Evolutionary conservation across 1,140 invertebrate species (phyloP), one percentile per base, ranked within the genome.

Genomic region (Drosophila takahashii): DNA sequence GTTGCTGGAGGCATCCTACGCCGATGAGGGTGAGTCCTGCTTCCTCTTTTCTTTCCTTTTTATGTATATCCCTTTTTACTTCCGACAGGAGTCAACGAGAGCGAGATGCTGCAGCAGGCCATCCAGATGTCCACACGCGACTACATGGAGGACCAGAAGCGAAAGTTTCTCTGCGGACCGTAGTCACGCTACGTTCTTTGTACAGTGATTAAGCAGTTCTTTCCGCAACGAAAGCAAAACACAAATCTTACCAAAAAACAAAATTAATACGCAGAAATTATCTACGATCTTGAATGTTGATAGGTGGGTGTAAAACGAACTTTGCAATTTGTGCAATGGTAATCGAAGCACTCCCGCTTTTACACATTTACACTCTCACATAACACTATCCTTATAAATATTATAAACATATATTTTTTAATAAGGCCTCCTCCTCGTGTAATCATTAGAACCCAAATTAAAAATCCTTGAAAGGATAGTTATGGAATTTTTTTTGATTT

Each of bases 91-190:
- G 50, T 74, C 18, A 91, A 77, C 51, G 92, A 92, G 57, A 77
- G 76, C 52, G 90, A 92, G 51, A 92, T 92, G 92, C 73, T 92
- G 13, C 83, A 92, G 50, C 90, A 86, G 27, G 92, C 91, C 27
- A 91, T 92, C 45, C 90, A 91, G 70, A 86, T 92, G 80, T 92
- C 92, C 10, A 91, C 91, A 32, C 81, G 87, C 8, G 91, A 92
- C 36, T 92, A 91, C 59, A 91, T 92, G 37, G 90, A 92, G 45
- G 79, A 92, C 54, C 91, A 91, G 42, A 90, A 91, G 64, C 79
- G 90, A 7, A 91, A 91, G 47, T 91, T 80, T 86, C 57, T 91
- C 6, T 84, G 74, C 39, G 86, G 90, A 32, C 86, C 90, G 64
- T 91, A 91, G 13, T 45, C 11, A 42, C 42, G 13, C 34, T 16